Conservation (phyloP, 2,113 vertebrate genomes). For the Guaruba guarouba region DNA sequence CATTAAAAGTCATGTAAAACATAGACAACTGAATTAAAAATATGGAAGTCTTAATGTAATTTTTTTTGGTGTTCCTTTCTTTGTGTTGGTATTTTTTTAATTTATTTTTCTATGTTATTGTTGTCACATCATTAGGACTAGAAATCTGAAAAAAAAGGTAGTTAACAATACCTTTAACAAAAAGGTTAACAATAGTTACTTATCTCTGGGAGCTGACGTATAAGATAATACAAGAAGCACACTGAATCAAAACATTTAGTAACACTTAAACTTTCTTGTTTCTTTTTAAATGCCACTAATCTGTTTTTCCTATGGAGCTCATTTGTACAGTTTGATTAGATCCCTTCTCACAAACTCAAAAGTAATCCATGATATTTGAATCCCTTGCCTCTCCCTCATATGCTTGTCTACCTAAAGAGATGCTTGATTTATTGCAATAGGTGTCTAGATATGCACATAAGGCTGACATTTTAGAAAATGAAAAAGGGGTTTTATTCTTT, state of each 20-base stretch:
- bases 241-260: not conserved
- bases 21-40: not conserved
- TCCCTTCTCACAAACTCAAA: not conserved
- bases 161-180: not conserved
- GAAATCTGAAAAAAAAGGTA: not conserved
- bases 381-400: not conserved
- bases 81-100: not conserved
- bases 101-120: not conserved
- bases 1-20: not conserved
- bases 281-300: not conserved
- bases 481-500: not conserved
- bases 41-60: not conserved
- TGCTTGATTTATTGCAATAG: not conserved
- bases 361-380: not conserved
- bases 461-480: not conserved
- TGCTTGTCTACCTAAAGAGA: not conserved
- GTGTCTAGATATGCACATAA: not conserved
- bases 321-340: not conserved
- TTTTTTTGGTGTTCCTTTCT: rapidly evolving
- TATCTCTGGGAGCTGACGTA: not conserved
- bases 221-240: not conserved
- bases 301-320: not conserved
- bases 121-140: not conserved
- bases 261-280: not conserved
- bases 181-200: not conserved